Evolutionary conservation across 2,888 invertebrate species (phyloP).

Genomic region (Apodemia hepburni): DNA sequence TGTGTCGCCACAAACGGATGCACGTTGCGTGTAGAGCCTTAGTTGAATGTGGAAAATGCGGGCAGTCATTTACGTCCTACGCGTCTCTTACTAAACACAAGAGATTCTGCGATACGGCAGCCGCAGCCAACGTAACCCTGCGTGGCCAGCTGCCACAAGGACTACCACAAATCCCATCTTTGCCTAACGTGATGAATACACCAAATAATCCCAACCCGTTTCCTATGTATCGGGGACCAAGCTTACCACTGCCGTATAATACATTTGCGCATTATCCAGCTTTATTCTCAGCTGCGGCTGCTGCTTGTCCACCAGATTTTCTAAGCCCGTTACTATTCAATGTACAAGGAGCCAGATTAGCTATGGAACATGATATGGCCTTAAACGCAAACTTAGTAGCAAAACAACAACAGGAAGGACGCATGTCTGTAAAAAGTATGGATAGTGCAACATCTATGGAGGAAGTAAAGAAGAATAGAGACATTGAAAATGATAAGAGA

Average conservation of each 20-base stretch:
- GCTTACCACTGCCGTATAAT: constrained; percentile 82
- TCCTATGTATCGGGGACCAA: constrained; percentile 85
- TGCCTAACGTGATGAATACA: constrained; percentile 69
- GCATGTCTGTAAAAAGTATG: constrained; percentile 66
- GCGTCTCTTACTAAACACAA: constrained; percentile 97
- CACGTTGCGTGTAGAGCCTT: constrained; percentile 97
- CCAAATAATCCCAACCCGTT: constrained; percentile 81
- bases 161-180: constrained; percentile 57
- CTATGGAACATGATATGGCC: constrained; percentile 74
- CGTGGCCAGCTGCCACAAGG: constrained; percentile 67
- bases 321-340: constrained; percentile 84
- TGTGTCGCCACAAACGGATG: constrained; percentile 99
- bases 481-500: constrained; percentile 55
- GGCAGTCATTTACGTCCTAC: constrained; percentile 94
- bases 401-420: constrained; percentile 69
- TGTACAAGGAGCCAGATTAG: constrained; percentile 72
- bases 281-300: constrained; percentile 72
- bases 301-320: constrained; percentile 80
- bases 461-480: constrained; percentile 58
- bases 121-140: constrained; percentile 67
- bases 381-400: constrained; percentile 76
- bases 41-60: constrained; percentile 96
- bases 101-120: constrained; percentile 94
- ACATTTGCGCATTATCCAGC: constrained; percentile 82
- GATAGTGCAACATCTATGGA: constrained; percentile 68